Evolutionary conservation across 2,888 invertebrate genomes (phyloP).

Genomic region (Pristionchus mayeri): DNA sequence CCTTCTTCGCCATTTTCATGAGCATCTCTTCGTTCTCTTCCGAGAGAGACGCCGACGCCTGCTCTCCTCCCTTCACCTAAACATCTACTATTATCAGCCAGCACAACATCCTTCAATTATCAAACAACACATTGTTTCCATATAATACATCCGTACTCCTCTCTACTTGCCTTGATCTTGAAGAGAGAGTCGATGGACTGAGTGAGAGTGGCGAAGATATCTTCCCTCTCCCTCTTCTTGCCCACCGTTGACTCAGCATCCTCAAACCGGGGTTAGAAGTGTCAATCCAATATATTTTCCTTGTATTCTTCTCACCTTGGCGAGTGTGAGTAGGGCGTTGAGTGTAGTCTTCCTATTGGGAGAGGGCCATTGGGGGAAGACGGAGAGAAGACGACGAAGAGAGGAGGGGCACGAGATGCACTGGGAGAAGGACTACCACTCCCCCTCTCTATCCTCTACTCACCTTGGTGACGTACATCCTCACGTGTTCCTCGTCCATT

Average conservation of each 20-base stretch:
- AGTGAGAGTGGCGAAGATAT: background rate
- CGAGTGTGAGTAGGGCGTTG: constrained; percentile 9
- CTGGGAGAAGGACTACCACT: constrained; percentile 26
- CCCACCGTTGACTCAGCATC: background rate
- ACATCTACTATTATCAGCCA: constrained; percentile 34
- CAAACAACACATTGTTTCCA: no score
- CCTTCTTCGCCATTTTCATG: constrained; percentile 55
- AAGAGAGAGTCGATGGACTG: constrained; percentile 47
- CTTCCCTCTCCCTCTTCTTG: constrained; percentile 10
- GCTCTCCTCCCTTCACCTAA: constrained; percentile 61
- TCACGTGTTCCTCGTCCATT: constrained; percentile 40
- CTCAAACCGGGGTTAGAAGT: background rate
- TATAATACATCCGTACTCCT: background rate
- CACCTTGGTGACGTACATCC: constrained; percentile 44
- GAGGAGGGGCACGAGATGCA: constrained; percentile 28
- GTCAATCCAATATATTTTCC: background rate
- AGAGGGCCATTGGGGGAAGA: constrained; percentile 29
- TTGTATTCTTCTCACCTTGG: background rate
- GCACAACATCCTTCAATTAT: background rate
- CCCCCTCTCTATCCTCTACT: no score
- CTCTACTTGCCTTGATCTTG: constrained; percentile 38
- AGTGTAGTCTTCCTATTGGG: constrained; percentile 17
- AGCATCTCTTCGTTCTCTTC: constrained; percentile 59
- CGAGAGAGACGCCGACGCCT: constrained; percentile 58
- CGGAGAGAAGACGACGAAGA: constrained; percentile 40